These are phyloP conservation scores for Schizotus pectinicornis DNA, from an alignment of 2,888 invertebrate genomes.

Conservation along the genomic window DNA sequence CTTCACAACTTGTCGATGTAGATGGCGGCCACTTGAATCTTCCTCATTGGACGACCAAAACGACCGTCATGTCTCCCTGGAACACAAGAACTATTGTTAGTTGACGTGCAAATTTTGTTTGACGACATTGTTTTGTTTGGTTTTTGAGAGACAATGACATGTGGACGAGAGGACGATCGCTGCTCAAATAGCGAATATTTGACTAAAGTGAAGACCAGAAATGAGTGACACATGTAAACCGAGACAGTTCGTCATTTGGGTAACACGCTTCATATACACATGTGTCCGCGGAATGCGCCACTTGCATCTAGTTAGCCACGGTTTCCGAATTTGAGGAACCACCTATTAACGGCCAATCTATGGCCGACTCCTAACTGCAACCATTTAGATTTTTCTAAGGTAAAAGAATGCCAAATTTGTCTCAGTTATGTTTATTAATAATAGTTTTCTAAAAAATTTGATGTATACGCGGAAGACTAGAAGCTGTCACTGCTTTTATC, in stretches of 20 bases:
- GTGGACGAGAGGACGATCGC: slow-evolving; percentile 33
- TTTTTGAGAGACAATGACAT: slow-evolving; percentile 6
- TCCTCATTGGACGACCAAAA: slow-evolving; percentile 44
- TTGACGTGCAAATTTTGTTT: neutral
- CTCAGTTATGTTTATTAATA: neutral
- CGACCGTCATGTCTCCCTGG: slow-evolving; percentile 44
- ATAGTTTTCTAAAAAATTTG: neutral
- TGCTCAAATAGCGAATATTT: slow-evolving; percentile 48
- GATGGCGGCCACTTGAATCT: slow-evolving; percentile 26
- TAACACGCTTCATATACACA: slow-evolving; percentile 57
- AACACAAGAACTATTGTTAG: slow-evolving; percentile 31
- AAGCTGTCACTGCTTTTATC: no score
- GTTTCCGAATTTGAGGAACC: slow-evolving; percentile 30
- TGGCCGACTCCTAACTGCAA: neutral
- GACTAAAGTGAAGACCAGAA: slow-evolving; percentile 48
- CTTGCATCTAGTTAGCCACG: slow-evolving; percentile 55
- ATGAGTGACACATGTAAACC: slow-evolving; percentile 59
- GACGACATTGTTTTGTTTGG: slow-evolving; percentile 8
- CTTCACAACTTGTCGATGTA: slow-evolving; percentile 19
- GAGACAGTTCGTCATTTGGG: slow-evolving; percentile 55
- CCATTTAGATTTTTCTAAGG: neutral
- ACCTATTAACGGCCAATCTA: neutral
- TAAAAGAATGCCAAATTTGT: neutral
- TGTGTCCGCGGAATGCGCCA: slow-evolving; percentile 56
- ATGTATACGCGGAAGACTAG: no score